A percentile compares a stretch with the other conserved stretches of the same genome.
Conservation (phyloP, 2,888 invertebrate genomes). For the Junonia oenone region DNA sequence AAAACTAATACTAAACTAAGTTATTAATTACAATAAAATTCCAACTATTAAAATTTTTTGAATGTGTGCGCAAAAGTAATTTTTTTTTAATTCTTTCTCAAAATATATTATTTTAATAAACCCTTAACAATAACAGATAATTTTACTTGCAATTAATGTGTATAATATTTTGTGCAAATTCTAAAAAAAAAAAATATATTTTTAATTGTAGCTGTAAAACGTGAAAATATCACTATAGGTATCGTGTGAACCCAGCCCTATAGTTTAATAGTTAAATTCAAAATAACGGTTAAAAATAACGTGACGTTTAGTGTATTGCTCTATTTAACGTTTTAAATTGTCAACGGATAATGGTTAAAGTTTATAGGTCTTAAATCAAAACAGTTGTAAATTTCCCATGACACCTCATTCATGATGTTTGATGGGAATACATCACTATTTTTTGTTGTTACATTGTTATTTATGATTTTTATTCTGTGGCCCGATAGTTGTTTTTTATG, state of each 20-base stretch:
- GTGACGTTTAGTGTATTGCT: conserved; percentile 64
- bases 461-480: conserved; percentile 27
- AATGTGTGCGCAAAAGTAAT: too few species aligned
- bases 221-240: too few species aligned
- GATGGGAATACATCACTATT: conserved; percentile 45
- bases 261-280: conserved; percentile 34
- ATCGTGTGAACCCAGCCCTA: not conserved
- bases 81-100: too few species aligned
- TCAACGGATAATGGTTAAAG: conserved; percentile 60
- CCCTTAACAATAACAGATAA: too few species aligned
- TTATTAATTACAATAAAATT: too few species aligned
- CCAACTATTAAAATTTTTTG: too few species aligned
- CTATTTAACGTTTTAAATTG: conserved; percentile 65
- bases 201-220: too few species aligned
- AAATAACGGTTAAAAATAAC: conserved; percentile 53
- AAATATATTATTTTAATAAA: too few species aligned
- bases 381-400: conserved; percentile 53
- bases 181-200: too few species aligned
- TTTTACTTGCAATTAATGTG: too few species aligned
- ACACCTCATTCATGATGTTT: conserved; percentile 41
- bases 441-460: conserved; percentile 24
- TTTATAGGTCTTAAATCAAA: conserved; percentile 69
- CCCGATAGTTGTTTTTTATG: not conserved
- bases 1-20: too few species aligned
- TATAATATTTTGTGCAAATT: too few species aligned